Evolutionary conservation across 2,113 vertebrate genomes (phyloP).

Genomic region (Caranx ignobilis): DNA sequence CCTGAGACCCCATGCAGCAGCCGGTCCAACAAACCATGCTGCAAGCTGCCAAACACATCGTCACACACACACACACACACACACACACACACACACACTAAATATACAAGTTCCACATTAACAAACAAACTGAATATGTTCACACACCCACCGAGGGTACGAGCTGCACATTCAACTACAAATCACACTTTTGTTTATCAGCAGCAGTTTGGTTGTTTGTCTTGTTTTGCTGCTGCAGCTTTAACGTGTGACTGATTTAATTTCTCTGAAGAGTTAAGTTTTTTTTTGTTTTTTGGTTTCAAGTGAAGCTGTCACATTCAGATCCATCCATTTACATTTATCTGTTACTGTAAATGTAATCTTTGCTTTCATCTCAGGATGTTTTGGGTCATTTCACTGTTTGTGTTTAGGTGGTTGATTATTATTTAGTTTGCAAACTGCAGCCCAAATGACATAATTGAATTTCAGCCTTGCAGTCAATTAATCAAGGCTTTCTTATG

Average conservation of each 20-base stretch:
- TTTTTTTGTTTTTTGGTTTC: conserved; percentile 17
- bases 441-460: conserved; percentile 89
- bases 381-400: neutral
- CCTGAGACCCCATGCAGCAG: conserved; percentile 74
- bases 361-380: neutral
- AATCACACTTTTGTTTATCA: conserved; percentile 15
- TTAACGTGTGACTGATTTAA: neutral
- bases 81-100: conserved; percentile 3
- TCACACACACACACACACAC: conserved; percentile 27
- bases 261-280: neutral
- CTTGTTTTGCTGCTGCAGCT: conserved; percentile 6
- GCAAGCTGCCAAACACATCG: conserved; percentile 60
- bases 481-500: conserved; percentile 97
- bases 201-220: conserved; percentile 3
- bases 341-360: conserved; percentile 20
- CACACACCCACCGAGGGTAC: neutral
- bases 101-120: conserved; percentile 25
- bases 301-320: conserved; percentile 14
- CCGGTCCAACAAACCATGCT: conserved; percentile 59
- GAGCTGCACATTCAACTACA: conserved; percentile 7
- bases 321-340: conserved; percentile 27
- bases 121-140: conserved; percentile 25
- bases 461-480: conserved; percentile 91
- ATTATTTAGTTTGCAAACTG: conserved; percentile 88
- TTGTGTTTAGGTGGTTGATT: conserved; percentile 80